phyloP scores from a whole-genome alignment of 92 coral and sea anemone genomes.

The Virgularia gustaviana region DNA sequence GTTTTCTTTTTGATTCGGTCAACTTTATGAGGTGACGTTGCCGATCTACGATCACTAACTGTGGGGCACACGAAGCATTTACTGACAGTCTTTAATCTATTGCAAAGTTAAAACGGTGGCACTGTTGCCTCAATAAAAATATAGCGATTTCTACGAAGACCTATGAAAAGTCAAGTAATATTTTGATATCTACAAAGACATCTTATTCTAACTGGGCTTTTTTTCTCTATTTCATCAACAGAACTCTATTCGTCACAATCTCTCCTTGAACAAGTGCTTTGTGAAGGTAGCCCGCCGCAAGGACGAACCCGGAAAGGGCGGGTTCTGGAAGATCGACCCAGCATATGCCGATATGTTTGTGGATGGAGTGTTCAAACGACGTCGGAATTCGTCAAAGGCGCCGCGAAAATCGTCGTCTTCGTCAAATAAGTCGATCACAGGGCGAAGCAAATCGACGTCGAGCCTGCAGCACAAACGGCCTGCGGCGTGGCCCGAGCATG shows the following conservation, averaged over 20 bases:
- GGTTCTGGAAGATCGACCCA: slow-evolving; percentile 95
- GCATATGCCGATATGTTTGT: slow-evolving; percentile 99
- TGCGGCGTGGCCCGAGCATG: slow-evolving; percentile 30
- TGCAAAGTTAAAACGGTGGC: too few relatives aligned
- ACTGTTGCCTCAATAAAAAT: too few relatives aligned
- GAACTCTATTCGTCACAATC: slow-evolving; percentile 93
- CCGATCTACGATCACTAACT: too few relatives aligned
- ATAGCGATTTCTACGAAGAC: too few relatives aligned
- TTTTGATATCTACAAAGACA: not conserved
- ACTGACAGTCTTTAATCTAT: too few relatives aligned
- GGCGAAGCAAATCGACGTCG: slow-evolving; percentile 45
- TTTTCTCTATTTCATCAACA: slow-evolving; percentile 43
- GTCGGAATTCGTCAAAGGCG: slow-evolving; percentile 85
- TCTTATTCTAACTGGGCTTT: not conserved
- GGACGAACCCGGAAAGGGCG: slow-evolving; percentile 96
- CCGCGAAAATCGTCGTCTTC: slow-evolving; percentile 63
- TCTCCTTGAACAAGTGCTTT: slow-evolving; percentile 93
- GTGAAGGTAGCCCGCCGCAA: slow-evolving; percentile 86
- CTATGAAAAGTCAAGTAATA: too few relatives aligned
- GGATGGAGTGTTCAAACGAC: slow-evolving; percentile 89
- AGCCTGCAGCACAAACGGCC: slow-evolving; percentile 59
- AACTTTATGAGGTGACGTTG: too few relatives aligned
- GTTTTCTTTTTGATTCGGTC: too few relatives aligned
- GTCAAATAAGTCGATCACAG: slow-evolving; percentile 33
- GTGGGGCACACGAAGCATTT: too few relatives aligned